These are phyloP conservation scores for Apodemia zela DNA, from an alignment of 2,888 invertebrate species.

Conservation along the genomic window DNA sequence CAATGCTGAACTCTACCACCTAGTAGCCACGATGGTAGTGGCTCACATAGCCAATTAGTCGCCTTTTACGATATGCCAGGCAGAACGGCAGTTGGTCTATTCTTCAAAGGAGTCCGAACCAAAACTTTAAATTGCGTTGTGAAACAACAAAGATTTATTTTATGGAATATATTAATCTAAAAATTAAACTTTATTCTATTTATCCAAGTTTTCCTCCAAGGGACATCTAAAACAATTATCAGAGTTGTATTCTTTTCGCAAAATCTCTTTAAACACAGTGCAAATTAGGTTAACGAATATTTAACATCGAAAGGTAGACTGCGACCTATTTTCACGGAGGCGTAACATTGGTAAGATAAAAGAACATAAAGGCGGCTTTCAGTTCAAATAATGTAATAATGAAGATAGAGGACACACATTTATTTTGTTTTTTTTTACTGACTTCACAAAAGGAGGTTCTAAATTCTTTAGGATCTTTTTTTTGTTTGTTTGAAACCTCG, in stretches of 20 bases:
- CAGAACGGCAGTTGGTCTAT: no score
- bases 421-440: not conserved
- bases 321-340: slow-evolving; percentile 5
- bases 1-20: no score
- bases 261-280: not conserved
- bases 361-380: slow-evolving; percentile 8
- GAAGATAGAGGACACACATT: slow-evolving; percentile 1
- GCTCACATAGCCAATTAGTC: no score
- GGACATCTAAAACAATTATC: not conserved
- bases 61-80: no score
- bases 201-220: not conserved
- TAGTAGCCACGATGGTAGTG: no score
- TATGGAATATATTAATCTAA: not conserved
- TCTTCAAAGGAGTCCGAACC: no score
- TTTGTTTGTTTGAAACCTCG: no score
- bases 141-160: not conserved
- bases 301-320: slow-evolving; percentile 13
- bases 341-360: not conserved
- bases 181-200: not conserved
- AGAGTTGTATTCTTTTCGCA: not conserved
- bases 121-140: no score
- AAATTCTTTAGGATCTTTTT: no score
- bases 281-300: slow-evolving; percentile 16
- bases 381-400: slow-evolving; percentile 10
- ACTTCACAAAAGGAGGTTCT: no score